Evolutionary conservation across 2,113 vertebrate genomes (phyloP).

Genomic region (Ancistrus triradiatus): DNA sequence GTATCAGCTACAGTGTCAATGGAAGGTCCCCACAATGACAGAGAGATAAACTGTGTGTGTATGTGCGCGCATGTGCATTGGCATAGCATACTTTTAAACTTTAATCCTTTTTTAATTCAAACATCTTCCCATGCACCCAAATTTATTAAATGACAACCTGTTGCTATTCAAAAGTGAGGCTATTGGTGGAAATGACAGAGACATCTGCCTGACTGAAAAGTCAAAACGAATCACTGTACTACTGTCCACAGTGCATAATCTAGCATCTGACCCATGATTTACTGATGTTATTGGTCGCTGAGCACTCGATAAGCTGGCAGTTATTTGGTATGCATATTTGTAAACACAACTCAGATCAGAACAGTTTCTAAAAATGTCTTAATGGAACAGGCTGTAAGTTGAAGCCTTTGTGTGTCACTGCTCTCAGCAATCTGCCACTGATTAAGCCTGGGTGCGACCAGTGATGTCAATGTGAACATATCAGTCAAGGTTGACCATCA

Average conservation of each 20-base stretch:
- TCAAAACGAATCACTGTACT: no score
- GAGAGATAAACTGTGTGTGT: no score
- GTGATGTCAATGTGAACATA: constrained; percentile 66
- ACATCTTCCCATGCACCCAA: no score
- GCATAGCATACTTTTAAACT: no score
- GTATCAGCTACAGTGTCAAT: no score
- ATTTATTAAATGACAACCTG: no score
- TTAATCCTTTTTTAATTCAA: no score
- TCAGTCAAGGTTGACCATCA: constrained; percentile 63
- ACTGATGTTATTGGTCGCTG: constrained; percentile 2
- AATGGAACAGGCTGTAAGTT: constrained; percentile 14
- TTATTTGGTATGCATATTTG: background rate
- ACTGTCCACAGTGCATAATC: background rate
- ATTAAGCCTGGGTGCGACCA: constrained; percentile 66
- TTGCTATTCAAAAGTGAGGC: no score
- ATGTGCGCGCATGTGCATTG: no score
- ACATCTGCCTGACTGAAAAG: no score
- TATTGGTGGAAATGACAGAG: no score
- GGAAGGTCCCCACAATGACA: no score
- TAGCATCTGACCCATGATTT: background rate
- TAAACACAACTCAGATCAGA: background rate
- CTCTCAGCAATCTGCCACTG: constrained; percentile 63
- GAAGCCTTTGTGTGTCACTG: constrained; percentile 47
- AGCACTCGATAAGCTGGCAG: background rate
- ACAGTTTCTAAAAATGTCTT: constrained; percentile 12